These are phyloP conservation scores for Cerceris rybyensis DNA, from an alignment of 2,888 invertebrate genomes.

Conservation along the genomic window DNA sequence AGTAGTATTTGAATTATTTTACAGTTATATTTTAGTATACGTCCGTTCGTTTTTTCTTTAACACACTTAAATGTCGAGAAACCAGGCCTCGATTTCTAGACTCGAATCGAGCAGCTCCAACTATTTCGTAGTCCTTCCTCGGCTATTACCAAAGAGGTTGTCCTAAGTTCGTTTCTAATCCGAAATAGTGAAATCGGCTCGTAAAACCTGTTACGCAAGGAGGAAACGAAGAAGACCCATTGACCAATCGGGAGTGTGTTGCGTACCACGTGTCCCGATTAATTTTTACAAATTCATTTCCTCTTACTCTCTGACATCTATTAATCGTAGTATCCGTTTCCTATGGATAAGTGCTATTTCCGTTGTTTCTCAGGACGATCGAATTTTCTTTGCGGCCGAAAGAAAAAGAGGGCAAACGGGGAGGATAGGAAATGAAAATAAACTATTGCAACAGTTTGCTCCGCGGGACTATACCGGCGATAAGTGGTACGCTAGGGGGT, in stretches of 20 bases:
- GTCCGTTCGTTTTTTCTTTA: not conserved
- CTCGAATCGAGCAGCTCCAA: slow-evolving; percentile 31
- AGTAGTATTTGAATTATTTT: too few relatives aligned
- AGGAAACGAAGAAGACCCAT: slow-evolving; percentile 48
- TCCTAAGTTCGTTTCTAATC: slow-evolving; percentile 39
- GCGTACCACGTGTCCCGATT: slow-evolving; percentile 10
- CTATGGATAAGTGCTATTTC: too few relatives aligned
- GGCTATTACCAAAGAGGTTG: slow-evolving; percentile 46
- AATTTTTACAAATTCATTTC: slow-evolving; percentile 17
- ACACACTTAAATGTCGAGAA: not conserved
- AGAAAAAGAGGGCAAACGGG: not conserved
- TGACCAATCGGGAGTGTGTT: slow-evolving; percentile 53
- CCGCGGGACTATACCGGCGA: slow-evolving; percentile 50
- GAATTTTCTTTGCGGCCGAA: not conserved
- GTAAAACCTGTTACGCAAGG: slow-evolving; percentile 52
- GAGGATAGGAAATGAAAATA: slow-evolving; percentile 58
- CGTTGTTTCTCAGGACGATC: too few relatives aligned
- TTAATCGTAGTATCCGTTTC: too few relatives aligned
- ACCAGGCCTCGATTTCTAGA: slow-evolving; percentile 1
- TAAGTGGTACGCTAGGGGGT: slow-evolving; percentile 65
- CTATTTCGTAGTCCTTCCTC: slow-evolving; percentile 32
- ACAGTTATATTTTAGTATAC: too few relatives aligned
- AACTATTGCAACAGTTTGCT: slow-evolving; percentile 71
- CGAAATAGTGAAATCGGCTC: slow-evolving; percentile 62
- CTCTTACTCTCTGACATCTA: not conserved